Base-by-base conservation (phyloP, 2,113 vertebrate species). In the Patagioenas fasciata region DNA sequence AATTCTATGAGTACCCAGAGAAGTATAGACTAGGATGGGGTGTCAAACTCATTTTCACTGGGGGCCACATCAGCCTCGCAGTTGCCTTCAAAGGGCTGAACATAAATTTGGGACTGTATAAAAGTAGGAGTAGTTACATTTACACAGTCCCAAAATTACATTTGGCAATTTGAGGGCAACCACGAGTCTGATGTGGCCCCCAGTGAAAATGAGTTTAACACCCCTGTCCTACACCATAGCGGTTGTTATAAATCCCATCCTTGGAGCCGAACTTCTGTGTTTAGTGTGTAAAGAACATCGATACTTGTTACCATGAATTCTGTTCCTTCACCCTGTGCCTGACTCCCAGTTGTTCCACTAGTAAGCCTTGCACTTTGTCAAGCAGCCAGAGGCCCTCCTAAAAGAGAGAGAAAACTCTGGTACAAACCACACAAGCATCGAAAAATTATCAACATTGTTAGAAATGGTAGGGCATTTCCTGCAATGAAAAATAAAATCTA, bases 401-500 rank as follows among this genome's bases (percentile, higher is more conserved):
- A 21, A 34, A 51, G 11, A 64, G 71, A 77, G 19, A 70, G 69
- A 60, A 88, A 83, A 32, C 3, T 25, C 6, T 69, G 23, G 14
- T 40, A 67, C 32, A 77, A 72, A 65, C 23, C 5, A 34, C 26
- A 42, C 2, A 89, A 65, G 3, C 24, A 25, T 1, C 77, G 31
- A 94, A 95, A 97, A 96, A 92, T 93, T 14, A 85, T 94, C 90
- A 80, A 51, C 92, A 90, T 90, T 95, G 50, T 88, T 97, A 92
- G 94, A 96, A 96, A 97, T 90, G 34, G 86, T 95, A 96, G 87
- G 85, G 93, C 70, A 94, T 86, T 97, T 96, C 93, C 93, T 89
- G 64, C 82, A 93, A 91, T 94, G 91, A 96, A 78, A 96, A 98
- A 93, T 77, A 96, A 97, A 97, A 96, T 94, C 10, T 36, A 1